A percentile compares a stretch with the other conserved stretches of the same genome.
These are phyloP conservation scores for Antechinus flavipes DNA, from an alignment of 2,113 vertebrate species.

Conservation along the genomic window DNA sequence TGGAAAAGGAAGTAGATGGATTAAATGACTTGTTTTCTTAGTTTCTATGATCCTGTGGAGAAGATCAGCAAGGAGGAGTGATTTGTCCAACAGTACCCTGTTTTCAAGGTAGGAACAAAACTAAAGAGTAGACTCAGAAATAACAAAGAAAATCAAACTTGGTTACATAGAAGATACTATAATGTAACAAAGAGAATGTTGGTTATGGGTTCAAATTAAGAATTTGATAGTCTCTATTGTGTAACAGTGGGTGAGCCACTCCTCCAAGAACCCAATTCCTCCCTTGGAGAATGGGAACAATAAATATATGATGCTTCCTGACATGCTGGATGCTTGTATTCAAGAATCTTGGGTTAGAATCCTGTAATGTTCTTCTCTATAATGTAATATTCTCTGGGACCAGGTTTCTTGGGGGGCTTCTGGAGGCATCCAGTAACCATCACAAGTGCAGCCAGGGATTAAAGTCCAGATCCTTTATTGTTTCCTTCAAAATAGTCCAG, in stretches of 20 bases:
- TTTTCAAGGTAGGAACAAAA: background rate
- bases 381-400: no score
- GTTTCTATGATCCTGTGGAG: background rate
- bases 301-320: background rate
- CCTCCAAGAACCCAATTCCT: background rate
- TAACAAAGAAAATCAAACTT: background rate
- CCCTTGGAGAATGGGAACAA: background rate
- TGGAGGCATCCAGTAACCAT: no score
- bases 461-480: no score
- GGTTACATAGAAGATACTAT: background rate
- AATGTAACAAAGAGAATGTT: background rate
- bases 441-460: no score
- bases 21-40: background rate
- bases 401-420: no score
- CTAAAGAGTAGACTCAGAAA: background rate
- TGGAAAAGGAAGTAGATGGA: background rate
- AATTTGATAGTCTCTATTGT: background rate
- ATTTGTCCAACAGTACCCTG: background rate
- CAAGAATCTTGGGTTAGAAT: background rate
- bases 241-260: background rate
- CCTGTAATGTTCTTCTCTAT: background rate
- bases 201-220: background rate
- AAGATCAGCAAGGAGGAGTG: background rate
- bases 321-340: background rate
- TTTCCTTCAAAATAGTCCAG: no score